Evolutionary conservation across 1,140 invertebrate genomes (phyloP).

Genomic region (Cotesia vestalis): DNA sequence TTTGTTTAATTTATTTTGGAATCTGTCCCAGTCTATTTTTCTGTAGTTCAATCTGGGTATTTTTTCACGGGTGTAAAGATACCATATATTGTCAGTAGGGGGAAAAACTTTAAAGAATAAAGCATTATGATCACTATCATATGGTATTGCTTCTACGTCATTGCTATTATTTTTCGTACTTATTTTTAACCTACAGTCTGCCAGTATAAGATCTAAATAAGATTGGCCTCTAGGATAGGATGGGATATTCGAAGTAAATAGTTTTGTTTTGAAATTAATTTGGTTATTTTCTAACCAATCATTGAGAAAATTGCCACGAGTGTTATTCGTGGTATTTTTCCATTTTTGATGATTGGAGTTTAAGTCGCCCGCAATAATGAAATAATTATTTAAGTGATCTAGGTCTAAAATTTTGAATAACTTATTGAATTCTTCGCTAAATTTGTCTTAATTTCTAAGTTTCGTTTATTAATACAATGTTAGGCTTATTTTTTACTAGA

Average conservation of each 20-base stretch:
- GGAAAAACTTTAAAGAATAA: neutral
- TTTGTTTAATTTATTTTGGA: conserved; percentile 7
- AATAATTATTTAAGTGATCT: conserved; percentile 33
- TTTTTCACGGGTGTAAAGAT: neutral
- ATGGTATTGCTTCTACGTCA: conserved; percentile 36
- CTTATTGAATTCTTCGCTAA: conserved; percentile 25
- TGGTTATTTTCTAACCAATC: conserved; percentile 36
- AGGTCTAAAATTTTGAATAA: conserved; percentile 40
- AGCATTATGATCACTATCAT: conserved; percentile 43
- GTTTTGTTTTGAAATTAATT: conserved; percentile 28
- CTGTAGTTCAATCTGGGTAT: conserved; percentile 25
- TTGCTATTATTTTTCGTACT: neutral
- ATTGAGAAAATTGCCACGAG: conserved; percentile 30
- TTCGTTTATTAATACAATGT: neutral
- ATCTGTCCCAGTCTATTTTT: conserved; percentile 33
- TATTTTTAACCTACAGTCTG: conserved; percentile 35
- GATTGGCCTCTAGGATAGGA: conserved; percentile 33
- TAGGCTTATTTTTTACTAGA: neutral
- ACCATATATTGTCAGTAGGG: neutral
- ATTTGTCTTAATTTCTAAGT: too few species aligned
- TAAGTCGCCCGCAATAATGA: conserved; percentile 42
- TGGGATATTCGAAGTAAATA: conserved; percentile 35
- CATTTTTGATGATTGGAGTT: conserved; percentile 40
- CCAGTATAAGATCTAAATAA: conserved; percentile 37
- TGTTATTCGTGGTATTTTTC: conserved; percentile 33